Percentiles rank a stretch among this genome's conserved stretches.
Evolutionary conservation across 2,888 invertebrate genomes (phyloP).

Genomic region (Scaptomyza cyrtandrae): DNA sequence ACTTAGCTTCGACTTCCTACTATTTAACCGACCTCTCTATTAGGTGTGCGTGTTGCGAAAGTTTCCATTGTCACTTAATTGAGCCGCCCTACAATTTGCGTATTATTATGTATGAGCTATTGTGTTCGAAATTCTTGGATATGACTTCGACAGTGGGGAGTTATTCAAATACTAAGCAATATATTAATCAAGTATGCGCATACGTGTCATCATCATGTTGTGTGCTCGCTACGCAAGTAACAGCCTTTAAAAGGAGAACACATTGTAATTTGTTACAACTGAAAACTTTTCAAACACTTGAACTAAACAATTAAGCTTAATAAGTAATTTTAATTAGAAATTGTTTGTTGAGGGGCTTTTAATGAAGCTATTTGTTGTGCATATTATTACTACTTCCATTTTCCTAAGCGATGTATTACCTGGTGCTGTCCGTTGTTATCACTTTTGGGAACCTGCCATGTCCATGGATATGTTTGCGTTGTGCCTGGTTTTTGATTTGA

Average conservation of each 20-base stretch:
- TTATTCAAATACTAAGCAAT: conserved; percentile 2
- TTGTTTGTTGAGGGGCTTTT: background rate
- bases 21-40: conserved; percentile 21
- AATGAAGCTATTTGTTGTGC: background rate
- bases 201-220: conserved; percentile 7
- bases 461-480: conserved; percentile 63
- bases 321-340: background rate
- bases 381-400: background rate
- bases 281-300: background rate
- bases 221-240: conserved; percentile 20
- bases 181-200: background rate
- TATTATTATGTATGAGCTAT: conserved; percentile 43
- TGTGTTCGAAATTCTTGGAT: conserved; percentile 42
- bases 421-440: conserved; percentile 63
- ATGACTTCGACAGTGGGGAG: conserved; percentile 4
- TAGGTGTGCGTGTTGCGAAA: conserved; percentile 49
- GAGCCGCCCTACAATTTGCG: conserved; percentile 43
- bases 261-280: background rate
- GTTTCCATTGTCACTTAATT: conserved; percentile 70
- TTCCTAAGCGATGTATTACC: conserved; percentile 40
- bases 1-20: conserved; percentile 2
- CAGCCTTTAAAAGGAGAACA: background rate
- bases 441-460: conserved; percentile 60
- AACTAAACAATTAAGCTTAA: too few relatives aligned
- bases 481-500: conserved; percentile 40